Evolutionary conservation across 2,113 vertebrate genomes (phyloP).

Genomic region (Fregata magnificens): DNA sequence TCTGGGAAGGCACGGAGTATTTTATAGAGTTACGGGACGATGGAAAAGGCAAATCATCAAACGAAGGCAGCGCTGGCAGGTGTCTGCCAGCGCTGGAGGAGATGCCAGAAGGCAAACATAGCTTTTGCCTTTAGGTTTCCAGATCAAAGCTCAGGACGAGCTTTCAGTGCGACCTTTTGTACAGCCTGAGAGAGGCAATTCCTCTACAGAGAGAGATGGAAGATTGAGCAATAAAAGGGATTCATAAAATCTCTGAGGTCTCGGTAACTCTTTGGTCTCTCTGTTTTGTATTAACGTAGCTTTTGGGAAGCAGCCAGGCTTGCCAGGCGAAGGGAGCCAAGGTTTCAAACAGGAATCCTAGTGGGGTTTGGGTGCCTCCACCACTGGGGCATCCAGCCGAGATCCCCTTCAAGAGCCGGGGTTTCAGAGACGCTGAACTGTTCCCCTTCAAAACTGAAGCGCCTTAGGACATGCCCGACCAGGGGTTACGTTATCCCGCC

Average conservation of each 20-base stretch:
- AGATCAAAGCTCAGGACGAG: background rate
- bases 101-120: background rate
- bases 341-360: background rate
- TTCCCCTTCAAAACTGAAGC: no score
- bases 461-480: fast-evolving
- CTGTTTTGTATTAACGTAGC: background rate
- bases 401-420: background rate
- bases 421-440: background rate
- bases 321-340: background rate
- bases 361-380: background rate
- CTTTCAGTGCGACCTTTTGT: background rate
- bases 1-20: background rate
- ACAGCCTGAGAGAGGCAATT: background rate
- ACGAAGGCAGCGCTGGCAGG: background rate
- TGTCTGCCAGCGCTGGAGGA: background rate
- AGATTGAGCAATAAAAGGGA: background rate
- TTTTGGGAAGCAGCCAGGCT: background rate
- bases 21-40: background rate
- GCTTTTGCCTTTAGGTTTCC: background rate
- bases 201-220: background rate
- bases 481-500: fast-evolving
- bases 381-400: background rate
- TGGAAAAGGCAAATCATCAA: background rate
- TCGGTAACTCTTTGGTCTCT: background rate
- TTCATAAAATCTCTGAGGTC: background rate